phyloP scores from a whole-genome alignment of 2,888 invertebrate genomes.

The Tenthredo livida region DNA sequence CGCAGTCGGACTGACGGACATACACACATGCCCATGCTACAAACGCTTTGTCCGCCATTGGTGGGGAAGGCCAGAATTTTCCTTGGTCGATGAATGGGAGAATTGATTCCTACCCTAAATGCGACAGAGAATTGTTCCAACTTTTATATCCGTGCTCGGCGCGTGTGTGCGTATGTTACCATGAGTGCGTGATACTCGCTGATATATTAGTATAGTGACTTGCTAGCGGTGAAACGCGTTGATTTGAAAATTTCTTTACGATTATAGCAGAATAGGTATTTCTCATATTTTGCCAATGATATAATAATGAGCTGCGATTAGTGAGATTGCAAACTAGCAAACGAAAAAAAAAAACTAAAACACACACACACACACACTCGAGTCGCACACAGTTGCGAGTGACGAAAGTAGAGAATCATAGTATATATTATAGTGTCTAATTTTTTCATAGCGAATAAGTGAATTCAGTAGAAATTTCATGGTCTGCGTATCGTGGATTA shows the following conservation, averaged over 20 bases:
- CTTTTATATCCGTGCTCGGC: slow-evolving; percentile 30
- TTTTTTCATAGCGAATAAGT: background rate
- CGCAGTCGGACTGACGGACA: slow-evolving; percentile 60
- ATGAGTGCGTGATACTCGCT: background rate
- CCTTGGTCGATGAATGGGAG: slow-evolving; percentile 50
- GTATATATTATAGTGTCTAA: background rate
- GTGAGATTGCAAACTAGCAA: background rate
- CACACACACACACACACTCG: slow-evolving; percentile 26
- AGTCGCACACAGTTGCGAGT: slow-evolving; percentile 36
- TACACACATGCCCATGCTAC: slow-evolving; percentile 73
- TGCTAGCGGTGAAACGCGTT: background rate
- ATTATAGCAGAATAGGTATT: background rate
- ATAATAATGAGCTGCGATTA: background rate
- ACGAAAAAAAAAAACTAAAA: background rate
- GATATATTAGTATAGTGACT: background rate
- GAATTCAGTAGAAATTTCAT: background rate
- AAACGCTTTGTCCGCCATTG: slow-evolving; percentile 62
- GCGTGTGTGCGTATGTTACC: slow-evolving; percentile 34
- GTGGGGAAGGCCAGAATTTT: slow-evolving; percentile 39
- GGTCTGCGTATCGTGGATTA: background rate
- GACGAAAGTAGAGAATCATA: background rate
- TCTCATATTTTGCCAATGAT: background rate
- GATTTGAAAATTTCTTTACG: background rate
- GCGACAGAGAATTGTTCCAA: slow-evolving; percentile 16
- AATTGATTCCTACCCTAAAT: slow-evolving; percentile 50